These are phyloP conservation scores for Torymus texanus DNA, from an alignment of 2,888 invertebrate genomes.

Conservation along the genomic window DNA sequence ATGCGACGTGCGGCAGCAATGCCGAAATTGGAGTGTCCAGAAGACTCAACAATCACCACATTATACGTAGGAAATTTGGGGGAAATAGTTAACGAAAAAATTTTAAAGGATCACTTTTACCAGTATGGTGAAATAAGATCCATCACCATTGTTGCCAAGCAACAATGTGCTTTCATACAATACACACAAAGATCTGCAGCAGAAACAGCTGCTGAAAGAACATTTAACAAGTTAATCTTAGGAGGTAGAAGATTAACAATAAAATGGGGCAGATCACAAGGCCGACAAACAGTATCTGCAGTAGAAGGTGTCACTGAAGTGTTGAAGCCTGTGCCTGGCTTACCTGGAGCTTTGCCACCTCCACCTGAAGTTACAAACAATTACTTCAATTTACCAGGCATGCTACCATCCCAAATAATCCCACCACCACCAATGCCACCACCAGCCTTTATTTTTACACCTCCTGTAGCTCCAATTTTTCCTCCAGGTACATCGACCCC, in stretches of 20 bases:
- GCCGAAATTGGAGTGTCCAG: constrained; percentile 96
- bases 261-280: constrained; percentile 98
- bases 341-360: constrained; percentile 83
- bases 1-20: constrained; percentile 93
- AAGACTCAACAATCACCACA: constrained; percentile 97
- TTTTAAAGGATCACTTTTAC: constrained; percentile 96
- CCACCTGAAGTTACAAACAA: constrained; percentile 81
- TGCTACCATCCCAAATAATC: constrained; percentile 73
- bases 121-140: constrained; percentile 98
- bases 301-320: constrained; percentile 76
- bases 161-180: constrained; percentile 98
- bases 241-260: constrained; percentile 95
- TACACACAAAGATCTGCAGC: constrained; percentile 93
- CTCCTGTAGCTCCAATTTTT: constrained; percentile 74
- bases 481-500: constrained; percentile 77
- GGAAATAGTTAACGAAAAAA: constrained; percentile 90
- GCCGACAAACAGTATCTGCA: constrained; percentile 78
- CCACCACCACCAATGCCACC: constrained; percentile 76
- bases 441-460: constrained; percentile 74
- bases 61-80: constrained; percentile 97
- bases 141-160: constrained; percentile 92
- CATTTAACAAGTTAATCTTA: constrained; percentile 93
- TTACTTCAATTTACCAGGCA: constrained; percentile 81
- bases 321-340: constrained; percentile 86
- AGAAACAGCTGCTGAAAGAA: constrained; percentile 95